Evolutionary conservation across 2,113 vertebrate genomes (phyloP).

Genomic region (Misgurnus anguillicaudatus): DNA sequence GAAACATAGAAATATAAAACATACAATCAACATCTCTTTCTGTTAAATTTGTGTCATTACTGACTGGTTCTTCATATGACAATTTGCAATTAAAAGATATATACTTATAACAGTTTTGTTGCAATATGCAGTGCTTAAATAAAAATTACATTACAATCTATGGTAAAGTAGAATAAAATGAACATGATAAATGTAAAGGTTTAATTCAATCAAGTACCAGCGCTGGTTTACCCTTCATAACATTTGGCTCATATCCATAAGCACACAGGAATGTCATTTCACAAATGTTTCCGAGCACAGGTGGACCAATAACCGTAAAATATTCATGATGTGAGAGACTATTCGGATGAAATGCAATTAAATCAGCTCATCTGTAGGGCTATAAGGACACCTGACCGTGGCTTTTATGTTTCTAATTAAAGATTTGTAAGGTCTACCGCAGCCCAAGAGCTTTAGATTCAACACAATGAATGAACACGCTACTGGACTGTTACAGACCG

Average conservation of each 20-base stretch:
- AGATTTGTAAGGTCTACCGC: neutral
- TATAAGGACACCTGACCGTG: neutral
- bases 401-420: constrained; percentile 36
- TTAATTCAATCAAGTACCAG: too few relatives aligned
- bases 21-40: too few relatives aligned
- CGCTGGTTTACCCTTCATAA: neutral
- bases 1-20: too few relatives aligned
- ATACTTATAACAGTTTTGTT: too few relatives aligned
- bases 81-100: too few relatives aligned
- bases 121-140: too few relatives aligned
- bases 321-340: neutral
- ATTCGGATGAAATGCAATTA: neutral
- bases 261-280: neutral
- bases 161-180: too few relatives aligned
- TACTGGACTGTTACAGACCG: neutral
- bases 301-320: neutral
- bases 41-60: too few relatives aligned
- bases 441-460: constrained; percentile 7
- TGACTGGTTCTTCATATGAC: too few relatives aligned
- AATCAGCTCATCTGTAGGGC: neutral
- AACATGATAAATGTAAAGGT: too few relatives aligned
- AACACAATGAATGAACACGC: constrained; percentile 12
- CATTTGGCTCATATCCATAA: neutral
- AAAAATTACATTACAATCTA: too few relatives aligned
- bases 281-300: neutral